phyloP scores from a whole-genome alignment of 2,797 vertebrate genomes.

The Acanthis flammea region DNA sequence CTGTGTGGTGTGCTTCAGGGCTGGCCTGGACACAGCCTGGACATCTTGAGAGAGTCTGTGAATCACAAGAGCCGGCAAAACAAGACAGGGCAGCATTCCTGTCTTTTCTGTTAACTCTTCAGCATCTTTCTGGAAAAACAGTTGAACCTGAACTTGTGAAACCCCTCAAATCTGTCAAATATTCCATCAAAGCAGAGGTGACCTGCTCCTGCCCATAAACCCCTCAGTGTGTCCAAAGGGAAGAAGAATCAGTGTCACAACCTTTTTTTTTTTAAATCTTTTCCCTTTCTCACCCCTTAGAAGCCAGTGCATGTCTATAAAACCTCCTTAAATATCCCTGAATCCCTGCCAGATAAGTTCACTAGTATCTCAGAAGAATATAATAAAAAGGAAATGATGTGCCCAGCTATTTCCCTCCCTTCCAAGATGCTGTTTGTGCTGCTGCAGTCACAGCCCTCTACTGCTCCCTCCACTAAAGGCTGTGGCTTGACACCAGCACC shows the following conservation, averaged over 20 bases:
- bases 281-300: background rate
- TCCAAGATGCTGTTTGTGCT: background rate
- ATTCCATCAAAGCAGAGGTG: background rate
- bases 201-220: background rate
- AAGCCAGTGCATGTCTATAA: background rate
- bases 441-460: background rate
- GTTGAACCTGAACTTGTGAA: background rate
- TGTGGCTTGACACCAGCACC: background rate
- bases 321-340: background rate
- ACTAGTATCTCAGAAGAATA: background rate
- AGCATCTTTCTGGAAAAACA: background rate
- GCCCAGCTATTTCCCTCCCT: background rate
- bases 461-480: background rate
- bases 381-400: rapidly evolving
- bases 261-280: background rate
- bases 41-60: background rate
- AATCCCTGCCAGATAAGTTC: background rate
- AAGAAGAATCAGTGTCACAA: background rate
- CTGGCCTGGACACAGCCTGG: slow-evolving; percentile 45
- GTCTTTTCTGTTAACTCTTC: background rate
- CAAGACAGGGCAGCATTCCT: background rate
- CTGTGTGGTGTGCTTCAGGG: slow-evolving; percentile 6
- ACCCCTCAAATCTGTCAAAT: background rate
- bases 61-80: background rate
- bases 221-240: background rate